Conservation (phyloP, 2,797 vertebrate genomes). For the Crypturellus tataupa region DNA sequence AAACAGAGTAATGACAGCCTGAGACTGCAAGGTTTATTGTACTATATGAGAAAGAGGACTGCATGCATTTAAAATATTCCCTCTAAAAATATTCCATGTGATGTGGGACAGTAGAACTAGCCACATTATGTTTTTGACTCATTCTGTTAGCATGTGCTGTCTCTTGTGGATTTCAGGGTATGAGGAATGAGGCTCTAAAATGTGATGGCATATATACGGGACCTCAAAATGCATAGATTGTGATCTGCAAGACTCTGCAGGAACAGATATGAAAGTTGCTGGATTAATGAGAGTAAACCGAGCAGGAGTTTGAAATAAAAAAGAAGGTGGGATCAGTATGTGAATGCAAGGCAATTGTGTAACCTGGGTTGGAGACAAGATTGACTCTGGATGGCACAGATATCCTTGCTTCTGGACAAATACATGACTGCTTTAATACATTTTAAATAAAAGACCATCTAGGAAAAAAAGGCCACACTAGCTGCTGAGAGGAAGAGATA, state of each 20-base stretch:
- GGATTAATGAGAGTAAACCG: not conserved
- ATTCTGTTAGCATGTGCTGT: not conserved
- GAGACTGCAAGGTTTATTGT: not conserved
- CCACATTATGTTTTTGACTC: not conserved
- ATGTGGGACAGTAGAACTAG: fast-evolving
- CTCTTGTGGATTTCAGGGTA: not conserved
- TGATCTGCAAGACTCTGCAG: not conserved
- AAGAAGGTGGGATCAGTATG: not conserved
- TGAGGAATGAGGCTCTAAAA: not conserved
- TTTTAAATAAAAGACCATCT: not conserved
- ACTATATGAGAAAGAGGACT: not conserved
- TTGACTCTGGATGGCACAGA: not conserved
- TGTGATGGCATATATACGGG: not conserved
- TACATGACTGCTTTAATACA: not conserved
- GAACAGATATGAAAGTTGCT: not conserved
- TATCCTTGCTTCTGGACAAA: not conserved
- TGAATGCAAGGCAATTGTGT: not conserved
- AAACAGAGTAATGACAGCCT: not conserved
- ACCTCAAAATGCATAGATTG: not conserved
- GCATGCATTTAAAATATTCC: not conserved
- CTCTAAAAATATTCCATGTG: not conserved
- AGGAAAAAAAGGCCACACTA: not conserved
- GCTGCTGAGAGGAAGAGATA: not conserved
- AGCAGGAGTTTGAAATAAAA: not conserved
- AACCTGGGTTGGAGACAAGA: not conserved